Percentiles rank a stretch among this genome's conserved stretches.
Evolutionary conservation across 2,888 invertebrate genomes (phyloP).

Genomic region (Phymatocera aterrima): DNA sequence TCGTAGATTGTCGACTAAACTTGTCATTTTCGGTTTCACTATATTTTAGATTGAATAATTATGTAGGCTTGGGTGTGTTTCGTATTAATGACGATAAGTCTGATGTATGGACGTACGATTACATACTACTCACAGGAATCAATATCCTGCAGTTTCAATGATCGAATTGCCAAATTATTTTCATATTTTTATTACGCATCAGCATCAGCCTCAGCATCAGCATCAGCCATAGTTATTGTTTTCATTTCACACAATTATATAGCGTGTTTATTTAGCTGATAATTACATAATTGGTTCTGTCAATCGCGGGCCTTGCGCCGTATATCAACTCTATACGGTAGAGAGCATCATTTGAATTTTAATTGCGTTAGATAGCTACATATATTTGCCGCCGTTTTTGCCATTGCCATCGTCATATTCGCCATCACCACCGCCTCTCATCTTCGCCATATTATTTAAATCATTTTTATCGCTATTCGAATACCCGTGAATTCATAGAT

Average conservation of each 20-base stretch:
- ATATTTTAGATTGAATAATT: not conserved
- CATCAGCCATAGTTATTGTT: constrained; percentile 31
- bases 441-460: constrained; percentile 19
- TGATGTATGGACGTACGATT: too few species aligned
- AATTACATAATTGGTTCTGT: constrained; percentile 22
- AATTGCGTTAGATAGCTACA: not conserved
- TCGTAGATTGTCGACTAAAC: constrained; percentile 36
- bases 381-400: constrained; percentile 21
- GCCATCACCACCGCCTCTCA: constrained; percentile 39
- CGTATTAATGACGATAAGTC: not conserved
- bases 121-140: not conserved
- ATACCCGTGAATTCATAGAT: not conserved
- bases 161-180: constrained; percentile 12
- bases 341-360: not conserved
- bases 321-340: constrained; percentile 41
- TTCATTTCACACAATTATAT: constrained; percentile 33
- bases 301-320: not conserved
- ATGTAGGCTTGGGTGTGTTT: not conserved
- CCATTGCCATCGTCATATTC: constrained; percentile 41
- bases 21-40: constrained; percentile 38
- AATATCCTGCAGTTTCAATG: not conserved
- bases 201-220: constrained; percentile 20
- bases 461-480: not conserved
- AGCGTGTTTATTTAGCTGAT: constrained; percentile 24
- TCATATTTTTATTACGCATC: constrained; percentile 23